phyloP scores from a whole-genome alignment of 1,140 invertebrate genomes.

The Drosophila bipectinata region DNA sequence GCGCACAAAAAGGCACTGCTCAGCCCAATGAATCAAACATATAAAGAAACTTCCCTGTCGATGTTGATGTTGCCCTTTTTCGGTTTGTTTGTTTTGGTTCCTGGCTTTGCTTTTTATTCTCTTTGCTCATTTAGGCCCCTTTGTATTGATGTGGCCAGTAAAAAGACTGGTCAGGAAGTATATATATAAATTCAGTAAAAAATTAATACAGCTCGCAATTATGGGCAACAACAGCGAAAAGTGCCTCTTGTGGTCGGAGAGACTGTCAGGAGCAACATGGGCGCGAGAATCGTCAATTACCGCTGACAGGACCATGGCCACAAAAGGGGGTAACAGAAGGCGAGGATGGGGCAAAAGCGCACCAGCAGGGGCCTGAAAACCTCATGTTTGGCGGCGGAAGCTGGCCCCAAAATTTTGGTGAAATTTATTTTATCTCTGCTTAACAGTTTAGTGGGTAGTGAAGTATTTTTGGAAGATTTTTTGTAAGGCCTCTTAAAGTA shows the following conservation, averaged over 20 bases:
- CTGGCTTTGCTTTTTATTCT: constrained; percentile 6
- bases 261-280: constrained; percentile 42
- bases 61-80: constrained; percentile 52
- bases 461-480: constrained; percentile 4
- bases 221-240: constrained; percentile 41
- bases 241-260: constrained; percentile 30
- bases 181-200: constrained; percentile 51
- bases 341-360: background rate
- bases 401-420: background rate
- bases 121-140: constrained; percentile 55
- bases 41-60: constrained; percentile 29
- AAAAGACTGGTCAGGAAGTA: constrained; percentile 1
- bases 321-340: constrained; percentile 1
- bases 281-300: constrained; percentile 56
- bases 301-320: constrained; percentile 22
- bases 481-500: background rate
- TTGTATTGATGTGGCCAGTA: constrained; percentile 36
- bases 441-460: constrained; percentile 11
- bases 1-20: constrained; percentile 1
- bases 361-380: background rate
- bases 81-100: constrained; percentile 34
- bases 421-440: constrained; percentile 15
- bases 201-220: constrained; percentile 55
- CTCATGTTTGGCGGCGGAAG: constrained; percentile 3
- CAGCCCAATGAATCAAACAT: constrained; percentile 19